Percentiles rank a stretch among this genome's conserved stretches.
Conservation (phyloP, 1,140 invertebrate genomes). For the Neotoxoptera formosana region DNA sequence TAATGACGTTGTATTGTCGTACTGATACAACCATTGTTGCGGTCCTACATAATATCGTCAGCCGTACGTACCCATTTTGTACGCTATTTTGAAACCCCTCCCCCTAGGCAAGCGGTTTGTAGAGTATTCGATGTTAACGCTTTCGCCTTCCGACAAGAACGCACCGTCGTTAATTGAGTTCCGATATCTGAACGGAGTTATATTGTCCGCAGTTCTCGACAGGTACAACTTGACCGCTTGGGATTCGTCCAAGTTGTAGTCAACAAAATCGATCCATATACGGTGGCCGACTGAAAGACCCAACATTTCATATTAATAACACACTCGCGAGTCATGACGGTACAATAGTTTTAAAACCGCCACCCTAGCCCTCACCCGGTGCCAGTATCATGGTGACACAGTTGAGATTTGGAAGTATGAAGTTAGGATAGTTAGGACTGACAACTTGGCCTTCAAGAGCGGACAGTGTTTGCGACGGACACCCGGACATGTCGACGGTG, state of each 20-base stretch:
- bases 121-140: slow-evolving; percentile 67
- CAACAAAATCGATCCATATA: slow-evolving; percentile 72
- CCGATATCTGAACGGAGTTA: slow-evolving; percentile 65
- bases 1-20: background rate
- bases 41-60: background rate
- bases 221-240: slow-evolving; percentile 28
- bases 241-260: slow-evolving; percentile 67
- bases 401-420: slow-evolving; percentile 72
- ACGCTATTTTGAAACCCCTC: slow-evolving; percentile 70
- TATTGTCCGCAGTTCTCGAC: background rate
- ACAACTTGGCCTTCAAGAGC: slow-evolving; percentile 68
- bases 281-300: slow-evolving; percentile 66
- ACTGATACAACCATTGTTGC: background rate
- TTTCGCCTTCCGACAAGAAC: slow-evolving; percentile 70
- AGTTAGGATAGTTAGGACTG: slow-evolving; percentile 75
- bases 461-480: slow-evolving; percentile 71
- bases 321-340: background rate
- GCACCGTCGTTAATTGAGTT: slow-evolving; percentile 68
- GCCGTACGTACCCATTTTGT: slow-evolving; percentile 67
- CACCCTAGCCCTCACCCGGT: slow-evolving; percentile 65
- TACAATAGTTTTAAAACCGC: background rate
- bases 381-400: slow-evolving; percentile 74
- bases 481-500: slow-evolving; percentile 73
- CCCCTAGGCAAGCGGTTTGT: slow-evolving; percentile 69
- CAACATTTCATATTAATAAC: background rate